Percentiles rank a stretch among this genome's conserved stretches.
Evolutionary conservation across 92 coral and sea anemone genomes (phyloP).

Genomic region (Zoanthus sansibaricus): DNA sequence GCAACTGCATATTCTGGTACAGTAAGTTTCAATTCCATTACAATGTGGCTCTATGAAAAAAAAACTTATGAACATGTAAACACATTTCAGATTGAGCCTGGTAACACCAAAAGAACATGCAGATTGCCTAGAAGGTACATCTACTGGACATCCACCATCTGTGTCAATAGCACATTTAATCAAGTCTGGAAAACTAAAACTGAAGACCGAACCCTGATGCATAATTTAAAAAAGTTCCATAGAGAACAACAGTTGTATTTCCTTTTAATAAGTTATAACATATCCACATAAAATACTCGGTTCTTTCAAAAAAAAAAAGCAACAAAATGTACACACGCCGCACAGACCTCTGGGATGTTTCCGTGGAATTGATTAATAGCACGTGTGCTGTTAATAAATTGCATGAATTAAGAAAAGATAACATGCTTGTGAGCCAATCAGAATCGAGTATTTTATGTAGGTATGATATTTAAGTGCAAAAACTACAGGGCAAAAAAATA

Average conservation of each 20-base stretch:
- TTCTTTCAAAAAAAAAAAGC: neutral
- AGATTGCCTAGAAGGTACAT: neutral
- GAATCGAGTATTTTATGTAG: too few relatives aligned
- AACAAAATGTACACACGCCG: neutral
- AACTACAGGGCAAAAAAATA: neutral
- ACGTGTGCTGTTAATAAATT: constrained; percentile 3
- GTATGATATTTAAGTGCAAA: neutral
- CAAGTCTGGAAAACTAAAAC: neutral
- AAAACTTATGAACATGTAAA: neutral
- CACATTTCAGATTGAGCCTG: neutral
- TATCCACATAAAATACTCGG: too few relatives aligned
- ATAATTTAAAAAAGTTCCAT: neutral
- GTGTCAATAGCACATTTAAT: neutral
- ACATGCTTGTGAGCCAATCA: neutral
- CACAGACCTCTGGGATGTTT: constrained; percentile 8
- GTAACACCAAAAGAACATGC: neutral
- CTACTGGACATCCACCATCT: neutral
- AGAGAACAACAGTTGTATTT: neutral
- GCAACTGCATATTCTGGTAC: too few relatives aligned
- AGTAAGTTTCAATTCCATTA: too few relatives aligned
- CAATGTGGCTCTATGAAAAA: too few relatives aligned
- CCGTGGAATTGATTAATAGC: constrained; percentile 14
- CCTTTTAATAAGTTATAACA: neutral
- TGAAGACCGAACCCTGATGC: neutral
- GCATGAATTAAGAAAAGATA: constrained; percentile 9